Base-by-base conservation (phyloP, 1,140 invertebrate genomes). In the Solenopsis invicta region DNA sequence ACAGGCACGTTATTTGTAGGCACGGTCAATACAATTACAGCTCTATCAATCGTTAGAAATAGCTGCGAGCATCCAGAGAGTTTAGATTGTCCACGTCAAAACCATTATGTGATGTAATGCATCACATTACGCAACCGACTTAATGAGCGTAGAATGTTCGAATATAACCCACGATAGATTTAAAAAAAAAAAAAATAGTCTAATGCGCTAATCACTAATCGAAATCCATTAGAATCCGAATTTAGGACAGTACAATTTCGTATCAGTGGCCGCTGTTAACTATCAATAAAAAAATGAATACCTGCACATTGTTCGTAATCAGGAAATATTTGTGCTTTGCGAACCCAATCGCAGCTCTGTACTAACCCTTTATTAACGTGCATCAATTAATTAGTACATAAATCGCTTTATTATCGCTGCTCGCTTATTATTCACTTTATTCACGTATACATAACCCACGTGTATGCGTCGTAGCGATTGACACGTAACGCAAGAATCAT, bases 1-100 rank as follows among this genome's bases (percentile, higher is more conserved):
- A 77, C 88, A 80, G 76, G 77, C 72, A 54, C 80, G 72, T 90
- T 90, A 90, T 90, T 90, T 90, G 89, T 86, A 90, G 76, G 80
- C 59, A 50, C 12, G 34, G 41, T 29, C 80, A 71, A 84, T 84
- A 84, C 69, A 84, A 84, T 84, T 84, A 84, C 69, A 74, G 54
- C 69, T 84, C 80, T 84, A 84, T 84, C 80, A 84, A 74, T 84
- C 80, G 69, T 84, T 84, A 75, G 67, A 24, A 84, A 75, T 74
- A 45, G 78, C 78, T 45, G 66, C 78, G 37, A 72, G 78, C 78
- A 61, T 72, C 67, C 80, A 48, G 80, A 59, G 80, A 41, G 45
- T 74, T 84, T 74, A 84, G 54, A 84, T 61, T 84, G 69, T 74
- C 69, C 54, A 24, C 54, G 80, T 84, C 69, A 59, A 48, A 54